A percentile compares a stretch with the other conserved stretches of the same genome.
Conservation (phyloP, 2,113 vertebrate species). For the Sus scrofa region T2T-Sscrofa CM000824.6:190961001-190961500, state of each 20-base stretch:
- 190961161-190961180: constrained; percentile 44
- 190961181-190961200: constrained; percentile 32
- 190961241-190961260: neutral
- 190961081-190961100: constrained; percentile 71
- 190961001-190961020: constrained; percentile 53
- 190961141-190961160: constrained; percentile 38
- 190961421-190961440: constrained; percentile 87
- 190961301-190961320: neutral
- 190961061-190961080: constrained; percentile 68
- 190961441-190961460: constrained; percentile 88
- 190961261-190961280: constrained; percentile 44
- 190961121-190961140: constrained; percentile 55
- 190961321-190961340: neutral
- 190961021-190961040: constrained; percentile 53
- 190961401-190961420: constrained; percentile 92
- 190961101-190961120: constrained; percentile 69
- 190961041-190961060: constrained; percentile 73
- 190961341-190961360: constrained; percentile 91
- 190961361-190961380: constrained; percentile 98
- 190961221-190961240: constrained; percentile 35
- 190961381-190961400: constrained; percentile 91
- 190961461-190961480: constrained; percentile 90
- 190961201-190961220: neutral
- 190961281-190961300: neutral
- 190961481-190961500: constrained; percentile 87